Conservation (phyloP, 2,888 invertebrate species). For the Orthosia cruda region DNA sequence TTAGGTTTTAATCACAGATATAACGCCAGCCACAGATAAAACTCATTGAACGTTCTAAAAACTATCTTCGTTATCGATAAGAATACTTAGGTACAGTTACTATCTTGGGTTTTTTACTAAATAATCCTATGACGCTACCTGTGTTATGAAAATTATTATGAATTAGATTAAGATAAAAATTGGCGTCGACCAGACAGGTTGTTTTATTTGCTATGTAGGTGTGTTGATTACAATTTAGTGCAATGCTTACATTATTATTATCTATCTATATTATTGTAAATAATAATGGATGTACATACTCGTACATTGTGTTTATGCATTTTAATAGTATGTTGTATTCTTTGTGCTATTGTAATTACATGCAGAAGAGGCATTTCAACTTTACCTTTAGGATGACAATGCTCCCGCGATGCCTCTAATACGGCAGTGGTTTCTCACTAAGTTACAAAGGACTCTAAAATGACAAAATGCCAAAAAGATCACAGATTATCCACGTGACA, state of each 20-base stretch:
- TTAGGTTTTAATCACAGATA: conserved; percentile 59
- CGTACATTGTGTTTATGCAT: not conserved
- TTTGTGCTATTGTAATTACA: not conserved
- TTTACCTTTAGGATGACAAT: not conserved
- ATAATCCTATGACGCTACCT: conserved; percentile 57
- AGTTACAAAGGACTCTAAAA: too few relatives aligned
- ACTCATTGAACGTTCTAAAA: conserved; percentile 59
- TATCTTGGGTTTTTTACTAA: conserved; percentile 50
- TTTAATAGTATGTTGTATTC: too few relatives aligned
- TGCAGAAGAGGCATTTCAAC: not conserved
- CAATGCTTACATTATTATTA: not conserved
- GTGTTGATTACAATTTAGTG: not conserved
- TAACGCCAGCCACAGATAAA: conserved; percentile 32
- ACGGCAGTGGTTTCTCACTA: too few relatives aligned
- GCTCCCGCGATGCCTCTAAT: not conserved
- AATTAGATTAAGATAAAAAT: conserved; percentile 30
- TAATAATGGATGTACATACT: not conserved
- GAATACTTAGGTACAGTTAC: conserved; percentile 16
- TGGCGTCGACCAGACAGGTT: not conserved
- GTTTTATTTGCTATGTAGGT: not conserved
- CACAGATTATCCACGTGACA: too few relatives aligned
- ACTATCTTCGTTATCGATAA: conserved; percentile 44
- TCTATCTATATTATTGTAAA: not conserved
- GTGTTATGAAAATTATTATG: conserved; percentile 34
- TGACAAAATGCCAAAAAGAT: too few relatives aligned